Conservation (phyloP, 1,140 invertebrate species). For the Antheraea mylitta region DNA sequence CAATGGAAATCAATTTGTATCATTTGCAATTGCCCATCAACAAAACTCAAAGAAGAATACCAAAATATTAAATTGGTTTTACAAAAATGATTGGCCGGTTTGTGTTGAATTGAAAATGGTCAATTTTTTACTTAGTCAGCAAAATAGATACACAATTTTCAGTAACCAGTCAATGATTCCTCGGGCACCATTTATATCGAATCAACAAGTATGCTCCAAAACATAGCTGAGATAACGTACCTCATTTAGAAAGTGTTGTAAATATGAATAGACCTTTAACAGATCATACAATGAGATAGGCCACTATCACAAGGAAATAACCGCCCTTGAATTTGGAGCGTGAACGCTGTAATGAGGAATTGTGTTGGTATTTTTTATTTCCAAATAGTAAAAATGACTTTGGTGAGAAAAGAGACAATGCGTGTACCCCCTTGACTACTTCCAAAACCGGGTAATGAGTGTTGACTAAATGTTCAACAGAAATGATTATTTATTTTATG, state of each 20-base stretch:
- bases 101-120: too few species aligned
- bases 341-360: slow-evolving; percentile 22
- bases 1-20: too few species aligned
- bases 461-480: slow-evolving; percentile 24
- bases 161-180: slow-evolving; percentile 13
- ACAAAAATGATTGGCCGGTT: too few species aligned
- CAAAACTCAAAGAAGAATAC: too few species aligned
- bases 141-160: slow-evolving; percentile 18
- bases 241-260: slow-evolving; percentile 26
- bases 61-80: too few species aligned
- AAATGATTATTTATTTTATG: too few species aligned
- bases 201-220: slow-evolving; percentile 23
- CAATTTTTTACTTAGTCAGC: slow-evolving; percentile 15
- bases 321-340: slow-evolving; percentile 27
- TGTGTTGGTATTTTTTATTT: too few species aligned
- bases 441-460: slow-evolving; percentile 30
- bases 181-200: slow-evolving; percentile 15
- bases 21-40: too few species aligned
- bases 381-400: too few species aligned
- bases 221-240: slow-evolving; percentile 21
- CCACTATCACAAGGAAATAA: slow-evolving; percentile 23
- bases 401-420: slow-evolving; percentile 17
- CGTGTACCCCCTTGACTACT: slow-evolving; percentile 32
- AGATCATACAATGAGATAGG: slow-evolving; percentile 16
- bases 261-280: slow-evolving; percentile 5